These are phyloP conservation scores for Darevskia mixta DNA, from an alignment of 2,797 vertebrate species.

Conservation along the genomic window DNA sequence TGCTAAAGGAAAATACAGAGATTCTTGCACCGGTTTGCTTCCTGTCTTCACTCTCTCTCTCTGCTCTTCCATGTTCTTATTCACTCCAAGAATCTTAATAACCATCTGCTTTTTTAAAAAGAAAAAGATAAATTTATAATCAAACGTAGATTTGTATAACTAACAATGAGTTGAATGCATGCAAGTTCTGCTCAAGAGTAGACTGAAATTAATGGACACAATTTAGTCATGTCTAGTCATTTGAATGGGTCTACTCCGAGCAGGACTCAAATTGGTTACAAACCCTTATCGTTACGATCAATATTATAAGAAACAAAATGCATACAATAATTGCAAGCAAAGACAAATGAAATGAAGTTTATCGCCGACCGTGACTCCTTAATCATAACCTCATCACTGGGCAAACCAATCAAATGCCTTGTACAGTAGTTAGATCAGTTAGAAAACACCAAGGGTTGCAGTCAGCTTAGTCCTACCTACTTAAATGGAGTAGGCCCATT, in stretches of 20 bases:
- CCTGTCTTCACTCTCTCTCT: neutral
- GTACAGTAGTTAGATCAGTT: too few species aligned
- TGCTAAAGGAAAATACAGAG: conserved; percentile 33
- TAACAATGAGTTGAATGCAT: neutral
- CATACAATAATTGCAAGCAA: neutral
- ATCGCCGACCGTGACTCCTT: neutral
- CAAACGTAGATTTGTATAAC: neutral
- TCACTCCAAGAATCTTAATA: conserved; percentile 58
- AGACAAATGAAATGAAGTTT: neutral
- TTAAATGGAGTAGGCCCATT: too few species aligned
- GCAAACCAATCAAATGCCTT: too few species aligned
- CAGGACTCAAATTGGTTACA: too few species aligned
- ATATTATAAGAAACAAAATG: neutral
- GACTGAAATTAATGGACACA: too few species aligned
- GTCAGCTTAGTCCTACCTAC: too few species aligned
- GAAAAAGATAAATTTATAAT: neutral
- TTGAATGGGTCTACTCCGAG: too few species aligned
- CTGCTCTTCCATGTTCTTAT: conserved; percentile 34
- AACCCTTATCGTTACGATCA: neutral
- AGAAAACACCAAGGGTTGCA: too few species aligned
- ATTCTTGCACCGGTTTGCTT: conserved; percentile 37
- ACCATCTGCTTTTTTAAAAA: conserved; percentile 52
- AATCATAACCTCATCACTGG: neutral
- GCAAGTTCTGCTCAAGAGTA: too few species aligned
- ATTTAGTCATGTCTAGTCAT: too few species aligned